A percentile compares a stretch with the other conserved stretches of the same genome.
These are phyloP conservation scores for Synergus itoensis DNA, from an alignment of 2,888 invertebrate species.

Conservation along the genomic window DNA sequence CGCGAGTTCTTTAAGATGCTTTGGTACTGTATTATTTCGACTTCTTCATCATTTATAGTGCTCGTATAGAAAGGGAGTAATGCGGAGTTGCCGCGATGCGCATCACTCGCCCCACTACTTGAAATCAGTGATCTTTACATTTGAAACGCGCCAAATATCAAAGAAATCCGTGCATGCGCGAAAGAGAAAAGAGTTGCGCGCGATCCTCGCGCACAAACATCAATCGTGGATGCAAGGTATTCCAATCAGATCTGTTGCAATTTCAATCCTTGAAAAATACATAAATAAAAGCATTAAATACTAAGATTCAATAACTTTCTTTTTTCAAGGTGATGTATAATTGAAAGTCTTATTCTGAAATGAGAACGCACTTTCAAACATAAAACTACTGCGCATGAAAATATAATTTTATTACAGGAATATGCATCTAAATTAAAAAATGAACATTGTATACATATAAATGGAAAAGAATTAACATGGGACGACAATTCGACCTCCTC, in stretches of 20 bases:
- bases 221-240: background rate
- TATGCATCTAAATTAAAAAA: background rate
- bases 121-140: slow-evolving; percentile 59
- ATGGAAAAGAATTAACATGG: background rate
- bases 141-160: slow-evolving; percentile 65
- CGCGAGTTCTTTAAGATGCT: background rate
- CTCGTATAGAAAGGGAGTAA: slow-evolving; percentile 76
- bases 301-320: no score
- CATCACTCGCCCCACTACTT: slow-evolving; percentile 75
- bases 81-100: slow-evolving; percentile 77
- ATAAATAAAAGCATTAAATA: slow-evolving; percentile 38
- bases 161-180: slow-evolving; percentile 62
- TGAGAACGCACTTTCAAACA: no score
- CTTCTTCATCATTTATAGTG: slow-evolving; percentile 67
- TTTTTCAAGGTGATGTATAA: no score
- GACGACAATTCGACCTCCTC: slow-evolving; percentile 58
- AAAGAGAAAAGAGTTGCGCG: slow-evolving; percentile 24
- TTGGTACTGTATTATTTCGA: slow-evolving; percentile 37
- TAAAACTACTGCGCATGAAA: no score
- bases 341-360: no score
- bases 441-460: background rate
- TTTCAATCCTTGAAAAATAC: slow-evolving; percentile 27
- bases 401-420: no score
- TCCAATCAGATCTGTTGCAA: background rate
- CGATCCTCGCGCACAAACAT: background rate